Percentiles rank a stretch among this genome's conserved stretches.
Conservation (phyloP, 2,888 invertebrate genomes). For the Rotaria macrura region DNA sequence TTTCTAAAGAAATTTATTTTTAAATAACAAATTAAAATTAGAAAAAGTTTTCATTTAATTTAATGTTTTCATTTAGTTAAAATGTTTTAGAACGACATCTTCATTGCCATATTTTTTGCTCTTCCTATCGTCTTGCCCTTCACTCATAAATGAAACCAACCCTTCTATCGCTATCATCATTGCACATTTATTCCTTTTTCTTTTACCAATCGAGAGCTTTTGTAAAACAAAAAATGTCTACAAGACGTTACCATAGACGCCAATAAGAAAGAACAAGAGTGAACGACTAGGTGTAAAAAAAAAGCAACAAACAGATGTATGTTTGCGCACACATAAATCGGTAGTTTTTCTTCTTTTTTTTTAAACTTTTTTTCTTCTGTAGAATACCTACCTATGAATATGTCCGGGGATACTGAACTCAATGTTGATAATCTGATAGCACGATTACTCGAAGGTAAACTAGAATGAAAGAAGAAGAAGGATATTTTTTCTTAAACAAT, state of each 20-base stretch:
- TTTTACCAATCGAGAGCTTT: background rate
- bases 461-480: no score
- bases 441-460: slow-evolving; percentile 36
- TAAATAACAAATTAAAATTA: background rate
- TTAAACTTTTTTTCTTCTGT: background rate
- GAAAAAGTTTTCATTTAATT: background rate
- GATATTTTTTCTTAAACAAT: no score
- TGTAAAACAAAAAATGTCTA: background rate
- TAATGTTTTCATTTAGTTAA: background rate
- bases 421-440: background rate
- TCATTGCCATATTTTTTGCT: background rate
- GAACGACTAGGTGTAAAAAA: background rate
- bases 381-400: background rate
- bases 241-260: background rate
- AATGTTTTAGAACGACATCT: background rate
- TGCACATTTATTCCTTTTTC: background rate
- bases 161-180: background rate
- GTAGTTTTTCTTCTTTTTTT: background rate
- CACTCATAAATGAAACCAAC: background rate
- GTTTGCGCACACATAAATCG: background rate
- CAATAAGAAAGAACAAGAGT: background rate
- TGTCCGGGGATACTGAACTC: background rate
- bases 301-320: background rate
- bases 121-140: background rate
- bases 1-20: background rate